Evolutionary conservation across 2,797 vertebrate genomes (phyloP).

Genomic region (Glossophaga mutica): DNA sequence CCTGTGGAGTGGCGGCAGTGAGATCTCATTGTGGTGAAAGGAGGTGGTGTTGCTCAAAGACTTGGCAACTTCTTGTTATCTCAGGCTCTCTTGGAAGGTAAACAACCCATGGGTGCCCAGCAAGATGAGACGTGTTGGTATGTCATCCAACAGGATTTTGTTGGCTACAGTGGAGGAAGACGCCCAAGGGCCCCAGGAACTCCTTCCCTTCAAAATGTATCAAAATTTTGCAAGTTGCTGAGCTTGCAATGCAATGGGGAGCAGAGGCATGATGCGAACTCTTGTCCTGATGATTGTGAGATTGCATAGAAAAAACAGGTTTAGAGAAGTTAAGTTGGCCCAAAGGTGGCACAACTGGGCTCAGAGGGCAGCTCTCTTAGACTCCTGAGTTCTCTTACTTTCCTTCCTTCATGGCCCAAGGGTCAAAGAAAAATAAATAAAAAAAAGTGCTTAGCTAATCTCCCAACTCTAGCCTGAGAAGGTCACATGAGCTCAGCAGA

Average conservation of each 20-base stretch:
- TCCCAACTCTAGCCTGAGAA: neutral
- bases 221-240: neutral
- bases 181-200: neutral
- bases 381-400: neutral
- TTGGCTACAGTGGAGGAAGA: neutral
- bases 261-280: neutral
- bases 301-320: neutral
- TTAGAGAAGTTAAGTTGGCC: neutral
- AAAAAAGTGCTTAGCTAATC: neutral
- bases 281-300: neutral
- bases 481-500: neutral
- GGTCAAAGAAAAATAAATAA: neutral
- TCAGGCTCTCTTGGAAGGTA: neutral
- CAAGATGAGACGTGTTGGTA: neutral
- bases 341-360: neutral
- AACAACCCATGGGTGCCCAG: neutral
- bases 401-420: neutral
- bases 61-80: neutral
- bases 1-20: neutral
- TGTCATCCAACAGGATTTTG: conserved; percentile 41
- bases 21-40: neutral
- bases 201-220: neutral
- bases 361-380: neutral
- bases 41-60: neutral
- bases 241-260: neutral